Evolutionary conservation across 2,113 vertebrate species (phyloP), one percentile per base, ranked within the genome.

Genomic region (Prolemur simus): DNA sequence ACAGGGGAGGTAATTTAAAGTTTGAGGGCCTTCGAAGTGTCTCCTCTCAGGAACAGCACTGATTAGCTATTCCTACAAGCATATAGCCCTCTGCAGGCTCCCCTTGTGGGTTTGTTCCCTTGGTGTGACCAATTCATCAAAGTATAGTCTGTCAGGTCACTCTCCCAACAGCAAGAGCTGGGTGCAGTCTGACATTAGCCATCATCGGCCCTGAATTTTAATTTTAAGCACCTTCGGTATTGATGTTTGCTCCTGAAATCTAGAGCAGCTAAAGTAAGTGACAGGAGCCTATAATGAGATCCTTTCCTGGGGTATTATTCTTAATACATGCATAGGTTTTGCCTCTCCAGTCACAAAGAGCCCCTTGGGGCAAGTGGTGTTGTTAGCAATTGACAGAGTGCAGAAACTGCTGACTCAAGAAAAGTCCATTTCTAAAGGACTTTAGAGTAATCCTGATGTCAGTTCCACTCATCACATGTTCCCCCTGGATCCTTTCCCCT

Each of bases 161-260:
- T 88, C 47, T 90, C 64, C 39, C 56, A 47, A 39, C 27, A 73
- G 82, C 47, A 74, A 49, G 88, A 96, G 39, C 87, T 39, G 32
- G 49, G 34, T 71, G 15, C 32, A 80, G 21, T 84, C 81, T 97
- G 63, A 96, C 87, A 64, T 95, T 88, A 71, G 68, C 78, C 4
- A 0, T 96, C 76, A 52, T 76, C n/a, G 63, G 58, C 84, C 71
- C 88, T 96, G 85, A 85, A 96, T 94, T 96, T 88, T 94, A 94
- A 96, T 93, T 92, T 93, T 64, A 63, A 92, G 39, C 71, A 73
- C 47, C 77, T 95, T 95, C 20, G 0, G 47, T 93, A 56, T 52
- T 92, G 71, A 56, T 32, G 37, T 90, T 96, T 87, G 34, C 60
- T 74, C 42, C 82, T 85, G 71, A 94, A 96, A 87, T 94, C 60